These are phyloP conservation scores for Ispidina lecontei DNA, from an alignment of 2,797 vertebrate species.

Conservation along the genomic window DNA sequence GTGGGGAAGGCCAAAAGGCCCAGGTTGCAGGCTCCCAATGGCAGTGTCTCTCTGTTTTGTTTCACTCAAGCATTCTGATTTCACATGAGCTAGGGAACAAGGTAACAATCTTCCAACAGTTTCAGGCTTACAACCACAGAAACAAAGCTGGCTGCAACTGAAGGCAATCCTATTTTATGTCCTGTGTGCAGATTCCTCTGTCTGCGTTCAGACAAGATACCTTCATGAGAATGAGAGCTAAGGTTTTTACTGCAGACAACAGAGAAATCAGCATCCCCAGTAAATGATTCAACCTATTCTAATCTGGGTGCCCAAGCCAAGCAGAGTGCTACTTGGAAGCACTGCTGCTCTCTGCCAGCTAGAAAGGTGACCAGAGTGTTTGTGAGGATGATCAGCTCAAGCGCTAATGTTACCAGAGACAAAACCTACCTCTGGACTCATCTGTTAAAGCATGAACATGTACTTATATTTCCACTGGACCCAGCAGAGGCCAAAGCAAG, in stretches of 20 bases:
- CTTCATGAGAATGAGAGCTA: background rate
- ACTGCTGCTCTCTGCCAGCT: background rate
- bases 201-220: background rate
- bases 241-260: background rate
- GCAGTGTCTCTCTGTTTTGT: background rate
- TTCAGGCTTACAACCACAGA: background rate
- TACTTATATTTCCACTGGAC: background rate
- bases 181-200: background rate
- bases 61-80: background rate
- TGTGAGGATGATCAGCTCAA: background rate
- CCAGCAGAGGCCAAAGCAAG: background rate
- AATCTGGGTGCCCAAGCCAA: background rate
- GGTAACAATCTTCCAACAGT: background rate
- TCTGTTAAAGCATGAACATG: background rate
- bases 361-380: background rate
- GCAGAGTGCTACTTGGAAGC: background rate
- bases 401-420: background rate
- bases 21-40: background rate
- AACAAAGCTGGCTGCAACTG: background rate
- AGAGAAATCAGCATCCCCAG: background rate
- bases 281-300: background rate
- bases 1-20: background rate
- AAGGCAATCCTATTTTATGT: accelerated
- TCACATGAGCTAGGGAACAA: background rate
- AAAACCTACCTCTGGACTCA: background rate